phyloP scores from a whole-genome alignment of 1,140 invertebrate species.

The Penaeus chinensis region DNA sequence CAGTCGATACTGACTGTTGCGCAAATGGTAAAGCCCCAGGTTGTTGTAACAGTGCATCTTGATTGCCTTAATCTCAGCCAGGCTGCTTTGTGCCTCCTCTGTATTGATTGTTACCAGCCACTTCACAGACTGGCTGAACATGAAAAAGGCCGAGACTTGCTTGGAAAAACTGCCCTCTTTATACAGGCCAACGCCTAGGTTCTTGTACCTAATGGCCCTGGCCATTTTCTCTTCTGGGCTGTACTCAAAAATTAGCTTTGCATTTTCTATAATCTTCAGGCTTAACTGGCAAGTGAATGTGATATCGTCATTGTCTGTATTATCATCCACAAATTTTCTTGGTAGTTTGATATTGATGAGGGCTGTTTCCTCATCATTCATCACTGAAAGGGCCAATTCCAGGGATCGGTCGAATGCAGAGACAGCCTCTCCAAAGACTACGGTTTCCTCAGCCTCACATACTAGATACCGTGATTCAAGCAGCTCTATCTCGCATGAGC shows the following conservation, averaged over 20 bases:
- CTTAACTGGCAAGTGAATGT: background rate
- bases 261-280: conserved; percentile 32
- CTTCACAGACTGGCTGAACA: conserved; percentile 39
- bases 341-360: conserved; percentile 15
- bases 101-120: conserved; percentile 36
- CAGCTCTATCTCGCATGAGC: conserved; percentile 16
- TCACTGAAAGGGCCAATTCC: conserved; percentile 26
- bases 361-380: conserved; percentile 41
- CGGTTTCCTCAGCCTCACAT: background rate
- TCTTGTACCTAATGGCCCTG: conserved; percentile 32
- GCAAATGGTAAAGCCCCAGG: conserved; percentile 28
- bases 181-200: conserved; percentile 29
- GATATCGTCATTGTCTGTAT: background rate
- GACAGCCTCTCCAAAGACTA: conserved; percentile 29
- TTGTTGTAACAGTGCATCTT: conserved; percentile 53
- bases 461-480: conserved; percentile 31
- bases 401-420: conserved; percentile 24
- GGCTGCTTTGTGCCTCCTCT: conserved; percentile 21
- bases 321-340: conserved; percentile 17
- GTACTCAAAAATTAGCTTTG: conserved; percentile 20
- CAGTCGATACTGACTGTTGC: conserved; percentile 18
- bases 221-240: conserved; percentile 25
- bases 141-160: conserved; percentile 25
- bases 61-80: conserved; percentile 15
- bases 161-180: conserved; percentile 28